Evolutionary conservation across 2,888 invertebrate genomes (phyloP).

Genomic region (Pardosa pseudoannulata): DNA sequence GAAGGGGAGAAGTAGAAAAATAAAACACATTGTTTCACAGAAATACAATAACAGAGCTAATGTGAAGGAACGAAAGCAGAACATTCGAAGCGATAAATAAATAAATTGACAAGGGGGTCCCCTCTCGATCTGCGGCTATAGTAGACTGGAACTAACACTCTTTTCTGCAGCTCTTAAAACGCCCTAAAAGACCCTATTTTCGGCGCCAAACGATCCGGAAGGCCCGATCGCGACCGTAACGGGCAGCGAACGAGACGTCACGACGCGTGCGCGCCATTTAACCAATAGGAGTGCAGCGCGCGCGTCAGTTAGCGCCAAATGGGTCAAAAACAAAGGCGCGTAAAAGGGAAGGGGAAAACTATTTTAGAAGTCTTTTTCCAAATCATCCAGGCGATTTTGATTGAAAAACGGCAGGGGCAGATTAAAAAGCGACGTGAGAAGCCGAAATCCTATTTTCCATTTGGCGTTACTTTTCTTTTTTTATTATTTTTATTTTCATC

Average conservation of each 20-base stretch:
- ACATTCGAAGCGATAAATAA: constrained; percentile 57
- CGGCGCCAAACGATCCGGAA: constrained; percentile 67
- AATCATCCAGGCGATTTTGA: constrained; percentile 70
- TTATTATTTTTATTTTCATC: background rate
- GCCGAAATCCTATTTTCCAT: constrained; percentile 64
- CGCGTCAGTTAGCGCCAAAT: constrained; percentile 72
- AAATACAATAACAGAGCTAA: constrained; percentile 43
- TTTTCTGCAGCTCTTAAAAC: constrained; percentile 68
- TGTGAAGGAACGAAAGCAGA: constrained; percentile 6
- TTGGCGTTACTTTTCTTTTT: constrained; percentile 16
- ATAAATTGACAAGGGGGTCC: constrained; percentile 37
- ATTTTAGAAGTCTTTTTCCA: constrained; percentile 68
- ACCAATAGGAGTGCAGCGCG: constrained; percentile 62
- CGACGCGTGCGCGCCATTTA: constrained; percentile 72
- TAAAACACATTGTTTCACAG: constrained; percentile 29
- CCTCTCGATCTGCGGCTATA: constrained; percentile 67
- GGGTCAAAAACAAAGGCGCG: constrained; percentile 55
- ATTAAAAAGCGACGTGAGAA: constrained; percentile 64
- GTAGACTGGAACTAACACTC: constrained; percentile 61
- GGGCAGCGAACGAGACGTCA: constrained; percentile 54
- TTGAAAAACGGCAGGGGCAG: constrained; percentile 67
- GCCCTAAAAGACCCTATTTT: constrained; percentile 70
- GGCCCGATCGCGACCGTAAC: constrained; percentile 71
- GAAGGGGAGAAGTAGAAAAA: constrained; percentile 10
- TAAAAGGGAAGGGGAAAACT: background rate